Percentiles rank a stretch among this genome's conserved stretches.
Evolutionary conservation across 1,140 invertebrate species (phyloP).

Genomic region (Ceratina calcarata): DNA sequence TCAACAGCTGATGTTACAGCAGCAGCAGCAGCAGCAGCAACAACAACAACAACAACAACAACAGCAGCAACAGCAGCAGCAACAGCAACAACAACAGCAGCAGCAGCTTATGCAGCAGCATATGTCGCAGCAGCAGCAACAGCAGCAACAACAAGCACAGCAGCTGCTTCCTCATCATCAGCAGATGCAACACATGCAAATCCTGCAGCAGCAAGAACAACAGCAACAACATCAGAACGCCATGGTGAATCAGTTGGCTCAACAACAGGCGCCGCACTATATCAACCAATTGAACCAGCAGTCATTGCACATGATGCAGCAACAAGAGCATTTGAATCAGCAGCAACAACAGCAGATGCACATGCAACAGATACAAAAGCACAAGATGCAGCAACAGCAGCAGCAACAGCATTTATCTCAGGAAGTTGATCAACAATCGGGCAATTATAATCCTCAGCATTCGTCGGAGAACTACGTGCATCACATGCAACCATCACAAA

Average conservation of each 20-base stretch:
- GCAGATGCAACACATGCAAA: constrained; percentile 75
- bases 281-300: constrained; percentile 71
- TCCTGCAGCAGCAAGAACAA: constrained; percentile 69
- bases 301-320: constrained; percentile 68
- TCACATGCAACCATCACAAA: constrained; percentile 71
- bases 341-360: constrained; percentile 71
- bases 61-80: constrained; percentile 60
- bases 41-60: constrained; percentile 69
- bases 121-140: constrained; percentile 64
- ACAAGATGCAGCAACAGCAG: constrained; percentile 73
- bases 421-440: constrained; percentile 70
- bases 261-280: constrained; percentile 71
- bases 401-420: constrained; percentile 70
- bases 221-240: constrained; percentile 69
- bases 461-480: constrained; percentile 71
- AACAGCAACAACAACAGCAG: constrained; percentile 65
- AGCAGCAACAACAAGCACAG: constrained; percentile 67
- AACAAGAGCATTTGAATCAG: constrained; percentile 69
- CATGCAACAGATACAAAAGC: constrained; percentile 74
- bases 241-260: constrained; percentile 70
- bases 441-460: constrained; percentile 70
- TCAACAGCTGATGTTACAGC: constrained; percentile 69
- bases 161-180: constrained; percentile 66
- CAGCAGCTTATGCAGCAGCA: constrained; percentile 73
- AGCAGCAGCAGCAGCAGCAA: constrained; percentile 71